phyloP scores from a whole-genome alignment of 1,140 invertebrate genomes.

The Agrypnia vestita region DNA sequence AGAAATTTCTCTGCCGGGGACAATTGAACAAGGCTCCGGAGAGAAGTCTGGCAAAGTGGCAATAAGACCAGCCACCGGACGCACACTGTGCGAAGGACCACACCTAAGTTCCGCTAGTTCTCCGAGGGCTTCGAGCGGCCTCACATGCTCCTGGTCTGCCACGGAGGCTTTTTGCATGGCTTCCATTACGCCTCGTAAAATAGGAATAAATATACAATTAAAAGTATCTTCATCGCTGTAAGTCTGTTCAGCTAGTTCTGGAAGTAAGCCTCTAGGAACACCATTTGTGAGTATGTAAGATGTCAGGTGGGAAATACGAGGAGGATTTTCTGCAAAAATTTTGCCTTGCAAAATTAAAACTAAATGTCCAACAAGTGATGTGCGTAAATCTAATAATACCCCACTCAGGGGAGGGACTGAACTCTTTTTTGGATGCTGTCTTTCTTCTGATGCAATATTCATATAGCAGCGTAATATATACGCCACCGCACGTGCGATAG shows the following conservation, averaged over 20 bases:
- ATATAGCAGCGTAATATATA: constrained; percentile 80
- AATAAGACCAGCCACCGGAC: constrained; percentile 87
- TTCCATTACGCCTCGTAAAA: constrained; percentile 68
- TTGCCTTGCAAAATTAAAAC: constrained; percentile 67
- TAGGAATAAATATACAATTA: constrained; percentile 66
- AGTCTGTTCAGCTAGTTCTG: constrained; percentile 67
- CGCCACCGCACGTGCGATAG: constrained; percentile 71
- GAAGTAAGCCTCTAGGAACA: constrained; percentile 67
- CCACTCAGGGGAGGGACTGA: constrained; percentile 69
- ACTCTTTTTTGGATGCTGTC: constrained; percentile 82
- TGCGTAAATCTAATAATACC: constrained; percentile 64
- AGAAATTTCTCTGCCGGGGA: constrained; percentile 86
- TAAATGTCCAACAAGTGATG: constrained; percentile 68
- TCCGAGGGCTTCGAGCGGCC: constrained; percentile 67
- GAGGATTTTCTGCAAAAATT: constrained; percentile 65
- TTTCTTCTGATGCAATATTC: constrained; percentile 79
- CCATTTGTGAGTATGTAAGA: constrained; percentile 68
- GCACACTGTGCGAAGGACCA: constrained; percentile 65
- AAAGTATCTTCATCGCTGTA: constrained; percentile 68
- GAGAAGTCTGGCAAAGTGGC: constrained; percentile 84
- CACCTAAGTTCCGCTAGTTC: constrained; percentile 65
- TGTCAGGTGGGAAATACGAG: constrained; percentile 66
- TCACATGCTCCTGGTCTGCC: constrained; percentile 62
- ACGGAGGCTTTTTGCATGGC: constrained; percentile 66
- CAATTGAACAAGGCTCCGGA: constrained; percentile 80